These are phyloP conservation scores for Australoheros scitulus DNA, from an alignment of 2,113 vertebrate genomes.

Conservation along the genomic window DNA sequence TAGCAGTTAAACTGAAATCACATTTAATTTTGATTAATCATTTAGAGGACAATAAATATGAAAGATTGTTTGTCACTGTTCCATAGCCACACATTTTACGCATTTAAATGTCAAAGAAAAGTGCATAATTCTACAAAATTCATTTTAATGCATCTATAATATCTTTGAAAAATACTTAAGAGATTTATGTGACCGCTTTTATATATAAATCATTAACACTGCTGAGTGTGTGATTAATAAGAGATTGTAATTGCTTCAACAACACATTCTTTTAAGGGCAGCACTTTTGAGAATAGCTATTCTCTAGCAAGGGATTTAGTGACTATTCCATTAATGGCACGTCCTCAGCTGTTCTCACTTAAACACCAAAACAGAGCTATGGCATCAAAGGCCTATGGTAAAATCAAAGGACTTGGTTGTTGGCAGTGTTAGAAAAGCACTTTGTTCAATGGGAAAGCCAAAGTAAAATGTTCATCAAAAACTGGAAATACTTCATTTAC, in stretches of 20 bases:
- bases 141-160: constrained; percentile 41
- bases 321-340: constrained; percentile 29
- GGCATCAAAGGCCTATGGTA: constrained; percentile 40
- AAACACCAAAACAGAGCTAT: constrained; percentile 26
- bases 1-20: constrained; percentile 9
- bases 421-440: constrained; percentile 35
- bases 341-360: constrained; percentile 11
- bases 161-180: constrained; percentile 45
- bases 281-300: constrained; percentile 46
- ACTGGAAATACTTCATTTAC: constrained; percentile 26
- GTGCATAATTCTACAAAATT: constrained; percentile 32
- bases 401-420: constrained; percentile 51
- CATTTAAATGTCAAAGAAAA: constrained; percentile 47
- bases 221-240: constrained; percentile 76
- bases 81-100: constrained; percentile 34
- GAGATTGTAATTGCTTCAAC: constrained; percentile 70
- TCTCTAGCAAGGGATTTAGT: constrained; percentile 44
- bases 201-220: constrained; percentile 73
- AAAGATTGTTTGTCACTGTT: constrained; percentile 16
- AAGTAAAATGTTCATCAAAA: constrained; percentile 22
- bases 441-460: constrained; percentile 33
- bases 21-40: constrained; percentile 46
- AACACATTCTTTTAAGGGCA: constrained; percentile 57
- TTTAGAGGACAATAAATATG: constrained; percentile 48
- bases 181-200: constrained; percentile 56